These are phyloP conservation scores for Propithecus coquereli DNA, from an alignment of 2,113 vertebrate genomes.

Conservation along the genomic window DNA sequence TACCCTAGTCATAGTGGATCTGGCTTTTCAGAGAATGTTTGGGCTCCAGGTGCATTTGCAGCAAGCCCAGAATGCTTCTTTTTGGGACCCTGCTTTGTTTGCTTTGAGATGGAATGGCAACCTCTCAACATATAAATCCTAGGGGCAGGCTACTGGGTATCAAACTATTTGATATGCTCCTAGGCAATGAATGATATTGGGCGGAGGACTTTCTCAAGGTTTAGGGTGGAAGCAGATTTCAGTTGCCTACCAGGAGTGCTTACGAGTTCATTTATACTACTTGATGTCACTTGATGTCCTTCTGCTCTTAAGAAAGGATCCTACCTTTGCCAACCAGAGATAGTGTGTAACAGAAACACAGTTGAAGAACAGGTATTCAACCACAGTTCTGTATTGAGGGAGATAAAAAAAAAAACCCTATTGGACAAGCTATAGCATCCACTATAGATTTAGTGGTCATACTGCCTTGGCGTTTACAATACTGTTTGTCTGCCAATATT, in stretches of 20 bases:
- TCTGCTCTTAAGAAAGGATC: not conserved
- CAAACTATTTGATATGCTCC: not conserved
- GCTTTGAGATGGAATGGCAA: not conserved
- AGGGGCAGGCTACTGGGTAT: not conserved
- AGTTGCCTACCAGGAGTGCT: not conserved
- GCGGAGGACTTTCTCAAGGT: constrained; percentile 4
- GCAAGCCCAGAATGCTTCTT: not conserved
- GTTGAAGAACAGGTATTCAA: not conserved
- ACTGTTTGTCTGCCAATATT: not conserved
- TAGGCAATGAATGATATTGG: not conserved
- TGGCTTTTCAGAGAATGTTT: not conserved
- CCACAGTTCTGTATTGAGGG: rapidly evolving
- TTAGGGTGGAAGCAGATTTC: not conserved
- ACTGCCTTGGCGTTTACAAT: not conserved
- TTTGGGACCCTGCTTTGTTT: not conserved
- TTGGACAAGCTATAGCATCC: not conserved
- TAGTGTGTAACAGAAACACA: not conserved
- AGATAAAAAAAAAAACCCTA: no score
- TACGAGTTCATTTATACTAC: not conserved
- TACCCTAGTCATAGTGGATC: not conserved
- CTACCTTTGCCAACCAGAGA: not conserved
- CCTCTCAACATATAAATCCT: not conserved
- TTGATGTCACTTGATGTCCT: not conserved
- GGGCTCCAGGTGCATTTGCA: not conserved
- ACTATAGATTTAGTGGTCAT: not conserved